These are phyloP conservation scores for Myotis daubentonii DNA, from an alignment of 2,797 vertebrate genomes.

Conservation along the genomic window DNA sequence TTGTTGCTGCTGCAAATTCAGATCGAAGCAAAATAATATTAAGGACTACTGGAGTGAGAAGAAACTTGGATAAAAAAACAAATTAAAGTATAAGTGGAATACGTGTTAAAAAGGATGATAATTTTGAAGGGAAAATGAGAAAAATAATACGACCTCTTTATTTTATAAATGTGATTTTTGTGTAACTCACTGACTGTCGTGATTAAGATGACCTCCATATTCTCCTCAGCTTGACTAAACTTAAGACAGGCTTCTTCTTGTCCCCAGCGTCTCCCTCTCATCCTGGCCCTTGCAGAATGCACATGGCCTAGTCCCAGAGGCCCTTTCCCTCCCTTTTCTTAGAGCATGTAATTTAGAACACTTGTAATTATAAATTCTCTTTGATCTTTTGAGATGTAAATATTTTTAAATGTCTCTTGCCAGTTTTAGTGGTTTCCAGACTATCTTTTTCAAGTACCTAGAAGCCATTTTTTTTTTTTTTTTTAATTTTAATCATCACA, in stretches of 20 bases:
- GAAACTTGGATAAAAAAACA: neutral
- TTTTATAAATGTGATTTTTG: neutral
- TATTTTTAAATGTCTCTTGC: neutral
- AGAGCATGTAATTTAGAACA: neutral
- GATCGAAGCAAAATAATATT: neutral
- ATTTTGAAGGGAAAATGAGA: neutral
- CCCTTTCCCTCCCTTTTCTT: neutral
- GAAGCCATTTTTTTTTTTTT: neutral
- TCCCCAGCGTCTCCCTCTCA: neutral
- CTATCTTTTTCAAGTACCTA: neutral
- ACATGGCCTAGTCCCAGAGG: neutral
- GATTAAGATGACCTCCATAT: neutral
- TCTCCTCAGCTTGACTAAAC: neutral
- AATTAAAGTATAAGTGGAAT: neutral
- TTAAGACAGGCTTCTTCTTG: neutral
- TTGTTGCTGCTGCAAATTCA: slow-evolving; percentile 12
- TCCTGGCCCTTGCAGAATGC: neutral
- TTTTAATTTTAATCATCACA: neutral
- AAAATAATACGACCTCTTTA: neutral
- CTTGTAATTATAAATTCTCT: neutral
- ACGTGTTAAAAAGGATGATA: neutral
- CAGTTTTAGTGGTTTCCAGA: neutral
- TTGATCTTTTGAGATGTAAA: neutral
- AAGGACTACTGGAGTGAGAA: neutral
- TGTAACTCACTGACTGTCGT: neutral